These are phyloP conservation scores for Sparus aurata DNA, from an alignment of 2,797 vertebrate genomes.

Conservation along the genomic window DNA sequence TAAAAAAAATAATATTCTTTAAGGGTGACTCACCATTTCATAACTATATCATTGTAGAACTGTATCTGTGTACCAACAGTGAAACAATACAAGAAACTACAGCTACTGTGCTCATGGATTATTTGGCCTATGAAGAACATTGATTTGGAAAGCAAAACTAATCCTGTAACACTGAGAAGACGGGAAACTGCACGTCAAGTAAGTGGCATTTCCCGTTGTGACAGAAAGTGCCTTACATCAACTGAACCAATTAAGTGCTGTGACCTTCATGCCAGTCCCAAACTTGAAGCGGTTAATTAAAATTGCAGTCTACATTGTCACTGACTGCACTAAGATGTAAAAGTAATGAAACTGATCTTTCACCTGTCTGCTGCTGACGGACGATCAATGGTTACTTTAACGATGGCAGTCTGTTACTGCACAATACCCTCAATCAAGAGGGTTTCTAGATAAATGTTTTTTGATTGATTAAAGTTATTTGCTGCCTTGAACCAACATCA, in stretches of 20 bases:
- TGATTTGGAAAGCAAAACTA: constrained; percentile 5
- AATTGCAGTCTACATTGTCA: constrained; percentile 30
- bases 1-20: not conserved
- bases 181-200: not conserved
- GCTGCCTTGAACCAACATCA: not conserved
- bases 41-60: not conserved
- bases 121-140: constrained; percentile 16
- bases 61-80: not conserved
- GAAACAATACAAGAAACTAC: constrained; percentile 1
- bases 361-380: constrained; percentile 37
- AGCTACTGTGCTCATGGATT: not conserved
- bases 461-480: constrained; percentile 24
- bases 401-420: not conserved
- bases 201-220: constrained; percentile 30
- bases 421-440: not conserved
- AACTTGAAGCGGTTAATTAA: constrained; percentile 47
- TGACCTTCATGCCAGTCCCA: constrained; percentile 35
- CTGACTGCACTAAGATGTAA: constrained; percentile 32
- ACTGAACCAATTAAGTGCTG: constrained; percentile 43
- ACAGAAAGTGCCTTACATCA: constrained; percentile 31
- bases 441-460: constrained; percentile 14
- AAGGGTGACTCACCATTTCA: no score
- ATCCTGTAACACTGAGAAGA: constrained; percentile 2
- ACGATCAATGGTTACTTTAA: constrained; percentile 35
- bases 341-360: constrained; percentile 59